phyloP scores from a whole-genome alignment of 1,140 invertebrate genomes.

The Cyphomyrmex costatus region DNA sequence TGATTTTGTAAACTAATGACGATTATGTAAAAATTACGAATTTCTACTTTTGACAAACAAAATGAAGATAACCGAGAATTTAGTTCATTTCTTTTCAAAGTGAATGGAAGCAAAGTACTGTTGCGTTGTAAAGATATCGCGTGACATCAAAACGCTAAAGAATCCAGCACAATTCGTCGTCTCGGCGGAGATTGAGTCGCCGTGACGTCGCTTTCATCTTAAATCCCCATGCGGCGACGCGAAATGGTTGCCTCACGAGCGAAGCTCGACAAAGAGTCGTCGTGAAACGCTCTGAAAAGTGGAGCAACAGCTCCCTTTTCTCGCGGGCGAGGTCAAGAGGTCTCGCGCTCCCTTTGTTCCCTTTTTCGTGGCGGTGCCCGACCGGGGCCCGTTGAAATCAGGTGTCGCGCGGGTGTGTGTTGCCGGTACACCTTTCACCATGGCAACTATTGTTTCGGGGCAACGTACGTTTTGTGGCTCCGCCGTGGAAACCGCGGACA shows the following conservation, averaged over 20 bases:
- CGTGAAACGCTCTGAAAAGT: constrained; percentile 48
- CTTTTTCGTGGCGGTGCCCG: constrained; percentile 14
- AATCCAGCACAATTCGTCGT: constrained; percentile 24
- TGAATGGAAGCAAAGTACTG: background rate
- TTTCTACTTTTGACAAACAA: background rate
- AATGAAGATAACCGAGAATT: background rate
- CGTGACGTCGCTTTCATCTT: constrained; percentile 45
- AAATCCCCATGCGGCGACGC: constrained; percentile 27
- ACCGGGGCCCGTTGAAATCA: constrained; percentile 62
- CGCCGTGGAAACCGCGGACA: constrained; percentile 13
- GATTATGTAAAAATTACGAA: background rate
- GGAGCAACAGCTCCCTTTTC: constrained; percentile 54
- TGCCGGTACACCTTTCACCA: constrained; percentile 67
- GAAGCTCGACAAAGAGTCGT: constrained; percentile 42
- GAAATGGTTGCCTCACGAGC: constrained; percentile 38
- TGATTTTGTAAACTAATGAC: too few relatives aligned
- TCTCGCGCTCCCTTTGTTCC: constrained; percentile 50
- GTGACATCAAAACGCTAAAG: constrained; percentile 14
- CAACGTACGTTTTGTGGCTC: constrained; percentile 49
- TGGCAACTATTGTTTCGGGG: constrained; percentile 77
- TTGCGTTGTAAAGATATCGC: constrained; percentile 16
- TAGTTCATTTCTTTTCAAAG: background rate
- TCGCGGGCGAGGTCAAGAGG: constrained; percentile 57
- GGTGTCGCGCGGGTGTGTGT: constrained; percentile 47
- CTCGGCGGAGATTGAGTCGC: constrained; percentile 20